Percentiles rank a stretch among this genome's conserved stretches.
Evolutionary conservation across 2,888 invertebrate genomes (phyloP).

Genomic region (Trichacis sp.): DNA sequence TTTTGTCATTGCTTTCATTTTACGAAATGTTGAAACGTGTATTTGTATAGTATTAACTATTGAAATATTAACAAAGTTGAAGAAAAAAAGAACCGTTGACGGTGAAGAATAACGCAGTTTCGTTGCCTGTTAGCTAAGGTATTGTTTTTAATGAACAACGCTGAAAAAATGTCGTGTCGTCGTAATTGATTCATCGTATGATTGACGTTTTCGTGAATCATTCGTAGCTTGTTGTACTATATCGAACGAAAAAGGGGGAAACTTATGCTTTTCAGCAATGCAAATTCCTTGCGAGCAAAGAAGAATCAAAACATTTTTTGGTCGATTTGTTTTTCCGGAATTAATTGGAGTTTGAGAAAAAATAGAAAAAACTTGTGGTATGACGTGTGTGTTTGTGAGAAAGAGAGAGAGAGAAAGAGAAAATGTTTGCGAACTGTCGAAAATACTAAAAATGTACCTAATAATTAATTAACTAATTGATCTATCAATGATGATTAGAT

Average conservation of each 20-base stretch:
- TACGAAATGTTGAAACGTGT: conserved; percentile 2
- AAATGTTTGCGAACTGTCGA: conserved; percentile 27
- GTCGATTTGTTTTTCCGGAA: conserved; percentile 7
- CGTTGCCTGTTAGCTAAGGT: background rate
- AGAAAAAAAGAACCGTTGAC: background rate
- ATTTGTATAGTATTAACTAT: conserved; percentile 10
- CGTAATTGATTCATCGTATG: conserved; percentile 5
- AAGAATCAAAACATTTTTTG: background rate
- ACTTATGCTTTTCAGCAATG: conserved; percentile 38
- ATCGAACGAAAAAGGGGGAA: conserved; percentile 29
- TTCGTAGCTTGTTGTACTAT: too few relatives aligned
- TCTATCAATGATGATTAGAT: conserved; percentile 37
- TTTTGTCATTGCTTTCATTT: conserved; percentile 7
- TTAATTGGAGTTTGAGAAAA: conserved; percentile 6
- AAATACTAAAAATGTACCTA: conserved; percentile 42
- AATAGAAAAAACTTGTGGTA: conserved; percentile 13
- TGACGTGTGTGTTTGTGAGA: conserved; percentile 21
- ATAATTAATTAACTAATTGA: conserved; percentile 38
- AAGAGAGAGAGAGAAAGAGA: conserved; percentile 26
- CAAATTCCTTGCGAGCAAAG: conserved; percentile 15
- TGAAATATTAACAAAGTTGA: background rate
- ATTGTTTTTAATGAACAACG: conserved; percentile 10
- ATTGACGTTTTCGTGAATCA: too few relatives aligned
- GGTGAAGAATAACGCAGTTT: background rate
- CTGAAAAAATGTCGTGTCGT: conserved; percentile 21